Percentiles rank a stretch among this genome's conserved stretches.
Evolutionary conservation across 2,888 invertebrate genomes (phyloP).

Genomic region (Micoletzkya japonica): DNA sequence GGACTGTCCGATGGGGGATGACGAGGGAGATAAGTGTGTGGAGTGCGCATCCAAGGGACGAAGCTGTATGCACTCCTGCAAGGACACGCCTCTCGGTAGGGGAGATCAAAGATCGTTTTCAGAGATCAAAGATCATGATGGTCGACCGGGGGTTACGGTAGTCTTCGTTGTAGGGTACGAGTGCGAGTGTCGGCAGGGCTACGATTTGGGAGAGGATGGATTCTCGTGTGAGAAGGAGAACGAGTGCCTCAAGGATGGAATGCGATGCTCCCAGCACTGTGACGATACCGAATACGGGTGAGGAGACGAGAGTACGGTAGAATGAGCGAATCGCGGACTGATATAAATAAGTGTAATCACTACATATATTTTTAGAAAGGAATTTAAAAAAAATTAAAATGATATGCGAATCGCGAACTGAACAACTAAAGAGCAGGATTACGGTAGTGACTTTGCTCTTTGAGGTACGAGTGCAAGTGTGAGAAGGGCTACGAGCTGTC

Average conservation of each 20-base stretch:
- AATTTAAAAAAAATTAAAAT: too few species aligned
- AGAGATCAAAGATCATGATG: background rate
- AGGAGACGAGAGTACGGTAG: constrained; percentile 9
- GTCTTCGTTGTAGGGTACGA: constrained; percentile 66
- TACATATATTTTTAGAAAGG: too few species aligned
- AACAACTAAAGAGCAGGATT: too few species aligned
- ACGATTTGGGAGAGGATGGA: constrained; percentile 91
- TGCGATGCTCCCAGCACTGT: constrained; percentile 31
- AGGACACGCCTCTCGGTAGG: constrained; percentile 16
- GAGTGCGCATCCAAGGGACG: constrained; percentile 31
- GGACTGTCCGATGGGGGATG: constrained; percentile 64
- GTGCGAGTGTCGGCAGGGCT: constrained; percentile 91
- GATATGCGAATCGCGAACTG: too few species aligned
- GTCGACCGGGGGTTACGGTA: background rate
- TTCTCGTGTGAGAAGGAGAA: constrained; percentile 80
- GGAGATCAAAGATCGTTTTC: background rate
- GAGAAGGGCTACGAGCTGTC: constrained; percentile 41
- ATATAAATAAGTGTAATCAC: too few species aligned
- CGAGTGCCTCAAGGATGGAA: constrained; percentile 29
- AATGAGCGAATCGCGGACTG: too few species aligned
- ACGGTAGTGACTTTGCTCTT: constrained; percentile 1
- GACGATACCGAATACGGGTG: constrained; percentile 25
- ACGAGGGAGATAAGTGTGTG: constrained; percentile 58
- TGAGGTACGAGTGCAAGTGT: constrained; percentile 41
- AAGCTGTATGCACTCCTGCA: constrained; percentile 21